Evolutionary conservation across 35 echinoderm and acorn worm genomes (phyloP).

Genomic region (Patiria miniata): DNA sequence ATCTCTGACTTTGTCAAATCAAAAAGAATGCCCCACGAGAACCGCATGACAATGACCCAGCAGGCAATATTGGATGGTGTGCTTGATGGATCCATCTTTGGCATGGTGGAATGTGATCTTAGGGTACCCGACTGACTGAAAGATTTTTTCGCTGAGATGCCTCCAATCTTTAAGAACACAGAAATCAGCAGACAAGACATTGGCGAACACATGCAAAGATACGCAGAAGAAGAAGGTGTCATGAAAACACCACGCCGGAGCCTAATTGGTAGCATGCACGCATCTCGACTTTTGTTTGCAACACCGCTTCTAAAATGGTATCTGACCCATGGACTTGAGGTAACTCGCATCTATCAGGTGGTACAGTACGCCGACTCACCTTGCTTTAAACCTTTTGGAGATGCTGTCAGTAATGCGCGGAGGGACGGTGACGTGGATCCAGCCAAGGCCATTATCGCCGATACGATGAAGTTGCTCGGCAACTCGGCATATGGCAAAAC

Average conservation of each 20-base stretch:
- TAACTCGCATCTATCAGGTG: slow-evolving; percentile 24
- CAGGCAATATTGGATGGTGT: too few species aligned
- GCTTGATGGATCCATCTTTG: too few species aligned
- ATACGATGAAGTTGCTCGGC: slow-evolving; percentile 47
- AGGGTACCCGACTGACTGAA: slow-evolving; percentile 10
- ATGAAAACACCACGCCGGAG: slow-evolving; percentile 24
- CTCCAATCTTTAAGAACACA: slow-evolving; percentile 47
- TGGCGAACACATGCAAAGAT: slow-evolving; percentile 25
- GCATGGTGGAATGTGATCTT: slow-evolving; percentile 41
- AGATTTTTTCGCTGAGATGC: slow-evolving; percentile 45
- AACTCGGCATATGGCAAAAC: slow-evolving; percentile 55
- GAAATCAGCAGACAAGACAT: slow-evolving; percentile 48
- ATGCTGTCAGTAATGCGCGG: slow-evolving; percentile 33
- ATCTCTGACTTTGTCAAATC: too few species aligned
- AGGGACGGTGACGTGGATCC: slow-evolving; percentile 25
- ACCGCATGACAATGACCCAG: too few species aligned
- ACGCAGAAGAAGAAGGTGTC: slow-evolving; percentile 14
- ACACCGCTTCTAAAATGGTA: slow-evolving; percentile 59
- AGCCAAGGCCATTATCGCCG: slow-evolving; percentile 36
- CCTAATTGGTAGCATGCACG: slow-evolving; percentile 49
- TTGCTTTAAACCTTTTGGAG: slow-evolving; percentile 47
- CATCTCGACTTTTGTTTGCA: slow-evolving; percentile 8
- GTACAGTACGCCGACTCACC: neutral
- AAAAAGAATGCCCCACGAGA: too few species aligned
- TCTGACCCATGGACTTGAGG: slow-evolving; percentile 24